Percentiles rank a stretch among this genome's conserved stretches.
phyloP scores from a whole-genome alignment of 2,797 vertebrate species.

The Austrolebias charrua region DNA sequence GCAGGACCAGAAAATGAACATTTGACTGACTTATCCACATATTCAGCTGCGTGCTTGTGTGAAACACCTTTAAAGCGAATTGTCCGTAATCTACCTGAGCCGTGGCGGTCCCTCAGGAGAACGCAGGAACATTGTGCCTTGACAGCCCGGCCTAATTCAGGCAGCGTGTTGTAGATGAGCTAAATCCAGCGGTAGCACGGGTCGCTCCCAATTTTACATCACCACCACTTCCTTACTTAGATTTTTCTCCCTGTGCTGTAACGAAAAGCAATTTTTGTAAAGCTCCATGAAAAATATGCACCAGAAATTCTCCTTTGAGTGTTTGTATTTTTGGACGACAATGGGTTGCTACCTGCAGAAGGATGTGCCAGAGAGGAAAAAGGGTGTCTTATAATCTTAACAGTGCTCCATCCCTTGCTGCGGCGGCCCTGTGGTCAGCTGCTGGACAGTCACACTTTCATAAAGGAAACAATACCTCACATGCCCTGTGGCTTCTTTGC shows the following conservation, averaged over 20 bases:
- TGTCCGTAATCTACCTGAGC: constrained; percentile 64
- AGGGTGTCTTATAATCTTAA: constrained; percentile 42
- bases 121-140: constrained; percentile 47
- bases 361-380: constrained; percentile 52
- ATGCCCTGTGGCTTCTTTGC: constrained; percentile 21
- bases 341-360: constrained; percentile 51
- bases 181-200: constrained; percentile 62
- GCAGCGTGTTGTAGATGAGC: constrained; percentile 54
- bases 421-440: constrained; percentile 21
- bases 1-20: constrained; percentile 21
- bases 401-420: constrained; percentile 39
- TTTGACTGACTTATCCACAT: constrained; percentile 43
- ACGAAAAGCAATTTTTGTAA: constrained; percentile 72
- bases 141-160: constrained; percentile 68
- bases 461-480: constrained; percentile 23
- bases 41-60: constrained; percentile 27
- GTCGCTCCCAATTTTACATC: constrained; percentile 60
- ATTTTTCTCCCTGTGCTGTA: constrained; percentile 56
- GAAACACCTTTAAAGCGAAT: constrained; percentile 54
- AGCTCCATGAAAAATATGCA: constrained; percentile 72
- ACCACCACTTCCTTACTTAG: constrained; percentile 46
- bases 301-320: constrained; percentile 62
- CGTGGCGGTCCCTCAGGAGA: constrained; percentile 44
- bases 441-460: constrained; percentile 33
- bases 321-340: constrained; percentile 69